Evolutionary conservation across 2,888 invertebrate species (phyloP).

Genomic region (Peribatodes rhomboidaria): DNA sequence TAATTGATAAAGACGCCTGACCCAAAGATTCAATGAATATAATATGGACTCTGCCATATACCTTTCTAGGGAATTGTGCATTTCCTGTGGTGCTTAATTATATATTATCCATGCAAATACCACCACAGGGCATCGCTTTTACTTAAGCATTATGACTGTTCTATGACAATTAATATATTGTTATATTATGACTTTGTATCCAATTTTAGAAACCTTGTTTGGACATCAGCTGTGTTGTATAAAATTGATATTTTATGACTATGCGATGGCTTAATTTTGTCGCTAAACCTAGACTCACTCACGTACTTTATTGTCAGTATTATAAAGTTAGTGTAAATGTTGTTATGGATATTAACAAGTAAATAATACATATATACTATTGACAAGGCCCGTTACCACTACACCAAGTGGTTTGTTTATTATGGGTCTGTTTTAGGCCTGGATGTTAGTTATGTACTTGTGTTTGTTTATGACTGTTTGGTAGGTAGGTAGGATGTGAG

Average conservation of each 20-base stretch:
- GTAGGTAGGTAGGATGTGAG: too few relatives aligned
- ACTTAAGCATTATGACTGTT: neutral
- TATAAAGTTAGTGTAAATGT: slow-evolving; percentile 5
- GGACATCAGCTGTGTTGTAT: slow-evolving; percentile 30
- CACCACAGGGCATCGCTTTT: neutral
- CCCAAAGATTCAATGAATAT: neutral
- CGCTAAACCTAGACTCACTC: slow-evolving; percentile 15
- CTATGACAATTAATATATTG: slow-evolving; percentile 13
- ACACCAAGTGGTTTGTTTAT: neutral
- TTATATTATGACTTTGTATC: slow-evolving; percentile 17
- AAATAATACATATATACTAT: neutral
- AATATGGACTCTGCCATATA: too few relatives aligned
- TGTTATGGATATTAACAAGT: slow-evolving; percentile 8
- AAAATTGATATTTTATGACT: slow-evolving; percentile 22
- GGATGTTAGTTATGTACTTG: too few relatives aligned
- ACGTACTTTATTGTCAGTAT: slow-evolving; percentile 5
- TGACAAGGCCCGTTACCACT: neutral
- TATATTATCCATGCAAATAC: neutral
- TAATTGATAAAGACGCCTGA: neutral
- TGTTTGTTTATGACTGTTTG: too few relatives aligned
- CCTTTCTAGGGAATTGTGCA: neutral
- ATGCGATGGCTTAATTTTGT: slow-evolving; percentile 4
- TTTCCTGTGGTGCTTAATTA: too few relatives aligned
- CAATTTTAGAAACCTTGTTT: slow-evolving; percentile 20
- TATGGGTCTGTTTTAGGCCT: too few relatives aligned